These are phyloP conservation scores for Brachionus koreanus DNA, from an alignment of 1,140 invertebrate genomes.

Conservation along the genomic window DNA sequence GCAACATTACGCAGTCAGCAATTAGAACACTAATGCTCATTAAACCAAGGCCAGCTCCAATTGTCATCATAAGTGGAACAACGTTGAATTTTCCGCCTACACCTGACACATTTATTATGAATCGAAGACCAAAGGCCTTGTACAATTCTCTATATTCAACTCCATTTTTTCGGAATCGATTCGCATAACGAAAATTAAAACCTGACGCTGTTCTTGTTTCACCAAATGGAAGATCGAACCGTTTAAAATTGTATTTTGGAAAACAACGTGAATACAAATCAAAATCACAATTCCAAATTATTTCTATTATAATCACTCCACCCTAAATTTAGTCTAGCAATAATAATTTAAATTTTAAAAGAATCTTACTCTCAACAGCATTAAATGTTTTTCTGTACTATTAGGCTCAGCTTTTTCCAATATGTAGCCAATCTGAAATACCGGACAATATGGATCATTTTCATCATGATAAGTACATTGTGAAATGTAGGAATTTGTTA, in stretches of 20 bases:
- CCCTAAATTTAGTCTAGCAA: constrained; percentile 53
- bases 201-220: constrained; percentile 54
- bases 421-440: constrained; percentile 40
- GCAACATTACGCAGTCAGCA: constrained; percentile 41
- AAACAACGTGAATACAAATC: constrained; percentile 59
- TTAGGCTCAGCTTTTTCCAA: constrained; percentile 12
- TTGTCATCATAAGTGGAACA: constrained; percentile 45
- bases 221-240: constrained; percentile 51
- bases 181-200: constrained; percentile 62
- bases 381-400: neutral
- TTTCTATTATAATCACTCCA: constrained; percentile 60
- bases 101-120: constrained; percentile 46
- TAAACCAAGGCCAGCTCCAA: constrained; percentile 46
- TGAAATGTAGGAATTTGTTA: constrained; percentile 11
- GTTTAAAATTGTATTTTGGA: constrained; percentile 60
- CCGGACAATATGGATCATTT: constrained; percentile 39
- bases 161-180: constrained; percentile 55
- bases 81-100: constrained; percentile 46
- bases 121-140: constrained; percentile 46
- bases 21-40: constrained; percentile 45
- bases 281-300: constrained; percentile 63
- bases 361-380: neutral
- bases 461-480: constrained; percentile 16
- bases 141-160: constrained; percentile 58
- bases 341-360: neutral